A percentile compares a stretch with the other conserved stretches of the same genome.
These are phyloP conservation scores for Protophormia terraenovae DNA, from an alignment of 2,888 invertebrate species.

Conservation along the genomic window DNA sequence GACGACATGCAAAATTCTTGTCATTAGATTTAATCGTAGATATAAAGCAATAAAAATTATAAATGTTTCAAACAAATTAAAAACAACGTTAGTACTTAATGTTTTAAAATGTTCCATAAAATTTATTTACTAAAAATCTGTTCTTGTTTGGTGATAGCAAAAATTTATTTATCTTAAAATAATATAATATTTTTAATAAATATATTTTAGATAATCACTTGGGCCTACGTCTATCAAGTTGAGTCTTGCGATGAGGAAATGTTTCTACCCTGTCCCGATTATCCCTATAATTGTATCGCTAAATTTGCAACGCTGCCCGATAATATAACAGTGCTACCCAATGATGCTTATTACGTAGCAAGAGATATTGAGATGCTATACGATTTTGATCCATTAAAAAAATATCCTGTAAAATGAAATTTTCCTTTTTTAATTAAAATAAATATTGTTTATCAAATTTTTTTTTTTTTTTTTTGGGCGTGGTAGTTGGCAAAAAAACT, in stretches of 20 bases:
- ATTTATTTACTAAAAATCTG: no score
- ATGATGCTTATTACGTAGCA: background rate
- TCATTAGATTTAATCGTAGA: background rate
- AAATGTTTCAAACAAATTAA: no score
- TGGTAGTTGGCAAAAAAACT: conserved; percentile 9
- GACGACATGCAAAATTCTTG: background rate
- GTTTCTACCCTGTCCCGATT: background rate
- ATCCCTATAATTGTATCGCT: background rate
- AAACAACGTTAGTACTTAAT: background rate
- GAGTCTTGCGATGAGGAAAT: background rate
- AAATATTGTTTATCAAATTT: no score
- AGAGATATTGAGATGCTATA: background rate
- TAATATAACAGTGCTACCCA: conserved; percentile 1
- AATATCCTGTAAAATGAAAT: background rate
- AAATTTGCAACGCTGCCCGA: background rate
- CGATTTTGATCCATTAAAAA: background rate
- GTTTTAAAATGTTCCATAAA: background rate
- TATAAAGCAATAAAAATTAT: background rate
- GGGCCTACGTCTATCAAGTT: background rate
- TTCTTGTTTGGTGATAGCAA: no score
- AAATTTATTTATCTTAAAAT: no score
- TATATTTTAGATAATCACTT: background rate
- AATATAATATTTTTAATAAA: background rate
- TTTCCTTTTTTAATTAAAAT: background rate
- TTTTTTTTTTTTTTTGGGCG: background rate